Evolutionary conservation across 2,113 vertebrate genomes (phyloP).

Genomic region (Spilogale gracilis): DNA sequence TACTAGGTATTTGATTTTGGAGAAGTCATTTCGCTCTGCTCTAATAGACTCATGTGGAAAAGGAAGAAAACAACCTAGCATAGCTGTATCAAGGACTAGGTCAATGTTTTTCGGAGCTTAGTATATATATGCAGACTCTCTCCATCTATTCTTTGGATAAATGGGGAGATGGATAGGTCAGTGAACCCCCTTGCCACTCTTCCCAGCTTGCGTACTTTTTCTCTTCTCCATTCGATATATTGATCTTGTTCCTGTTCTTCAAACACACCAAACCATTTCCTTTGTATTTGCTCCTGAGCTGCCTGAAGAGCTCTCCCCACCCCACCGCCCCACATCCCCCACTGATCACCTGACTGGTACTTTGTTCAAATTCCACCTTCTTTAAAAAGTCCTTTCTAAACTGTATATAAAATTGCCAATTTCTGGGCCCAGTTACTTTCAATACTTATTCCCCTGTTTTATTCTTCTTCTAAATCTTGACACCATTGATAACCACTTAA

Average conservation of each 20-base stretch:
- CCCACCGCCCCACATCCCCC: too few species aligned
- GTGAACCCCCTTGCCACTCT: not conserved
- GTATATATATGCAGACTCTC: not conserved
- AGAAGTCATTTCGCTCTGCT: not conserved
- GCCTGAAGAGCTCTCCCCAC: not conserved
- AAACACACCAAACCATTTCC: not conserved
- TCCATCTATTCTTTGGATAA: not conserved
- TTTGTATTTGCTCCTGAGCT: not conserved
- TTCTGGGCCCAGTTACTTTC: not conserved
- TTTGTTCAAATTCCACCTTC: not conserved
- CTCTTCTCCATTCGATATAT: not conserved
- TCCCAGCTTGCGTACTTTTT: not conserved
- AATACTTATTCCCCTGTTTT: not conserved
- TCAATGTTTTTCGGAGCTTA: not conserved
- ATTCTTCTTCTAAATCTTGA: not conserved
- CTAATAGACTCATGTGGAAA: not conserved
- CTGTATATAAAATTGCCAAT: not conserved
- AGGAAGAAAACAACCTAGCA: not conserved
- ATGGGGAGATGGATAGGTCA: too few species aligned
- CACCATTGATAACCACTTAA: not conserved
- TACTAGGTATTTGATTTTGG: not conserved
- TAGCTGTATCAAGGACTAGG: not conserved
- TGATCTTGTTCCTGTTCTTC: not conserved
- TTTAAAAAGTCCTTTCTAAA: not conserved
- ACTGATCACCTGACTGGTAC: not conserved